These are phyloP conservation scores for Machaerirhynchus nigripectus DNA, from an alignment of 2,113 vertebrate genomes.

Conservation along the genomic window DNA sequence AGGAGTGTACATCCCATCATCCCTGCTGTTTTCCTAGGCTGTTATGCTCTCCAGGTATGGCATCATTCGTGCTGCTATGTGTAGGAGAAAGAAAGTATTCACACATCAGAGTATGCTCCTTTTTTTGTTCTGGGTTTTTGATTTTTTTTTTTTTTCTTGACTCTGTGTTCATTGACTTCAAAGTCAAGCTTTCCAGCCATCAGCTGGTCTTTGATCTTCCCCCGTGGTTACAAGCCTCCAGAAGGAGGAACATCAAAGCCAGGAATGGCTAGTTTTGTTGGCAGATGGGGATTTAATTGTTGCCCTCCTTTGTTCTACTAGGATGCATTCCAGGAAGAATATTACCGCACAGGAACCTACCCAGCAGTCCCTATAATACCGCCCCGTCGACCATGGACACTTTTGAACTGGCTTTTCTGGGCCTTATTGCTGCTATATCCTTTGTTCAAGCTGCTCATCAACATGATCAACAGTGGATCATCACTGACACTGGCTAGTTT, in stretches of 20 bases:
- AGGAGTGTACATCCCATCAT: neutral
- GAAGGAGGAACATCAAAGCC: neutral
- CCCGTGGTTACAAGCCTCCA: neutral
- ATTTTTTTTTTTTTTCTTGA: neutral
- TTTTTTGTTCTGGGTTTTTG: neutral
- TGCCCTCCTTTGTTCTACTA: conserved; percentile 51
- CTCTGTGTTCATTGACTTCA: neutral
- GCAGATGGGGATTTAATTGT: neutral
- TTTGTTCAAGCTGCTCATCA: conserved; percentile 79
- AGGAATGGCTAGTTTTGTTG: neutral
- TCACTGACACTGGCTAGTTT: conserved; percentile 78
- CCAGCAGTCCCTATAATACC: conserved; percentile 75
- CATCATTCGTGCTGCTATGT: neutral
- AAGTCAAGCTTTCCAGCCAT: neutral
- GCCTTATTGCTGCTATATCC: conserved; percentile 84
- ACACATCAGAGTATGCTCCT: neutral
- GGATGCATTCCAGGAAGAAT: conserved; percentile 91
- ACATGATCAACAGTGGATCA: conserved; percentile 83
- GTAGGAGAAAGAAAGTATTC: neutral
- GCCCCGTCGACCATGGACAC: conserved; percentile 79
- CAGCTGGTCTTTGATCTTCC: neutral
- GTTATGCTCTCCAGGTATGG: neutral
- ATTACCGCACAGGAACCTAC: conserved; percentile 81
- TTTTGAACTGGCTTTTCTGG: conserved; percentile 95
- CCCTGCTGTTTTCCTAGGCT: neutral